Percentiles rank a stretch among this genome's conserved stretches.
These are phyloP conservation scores for Panonychus citri DNA, from an alignment of 1,140 invertebrate species.

Conservation along the genomic window DNA sequence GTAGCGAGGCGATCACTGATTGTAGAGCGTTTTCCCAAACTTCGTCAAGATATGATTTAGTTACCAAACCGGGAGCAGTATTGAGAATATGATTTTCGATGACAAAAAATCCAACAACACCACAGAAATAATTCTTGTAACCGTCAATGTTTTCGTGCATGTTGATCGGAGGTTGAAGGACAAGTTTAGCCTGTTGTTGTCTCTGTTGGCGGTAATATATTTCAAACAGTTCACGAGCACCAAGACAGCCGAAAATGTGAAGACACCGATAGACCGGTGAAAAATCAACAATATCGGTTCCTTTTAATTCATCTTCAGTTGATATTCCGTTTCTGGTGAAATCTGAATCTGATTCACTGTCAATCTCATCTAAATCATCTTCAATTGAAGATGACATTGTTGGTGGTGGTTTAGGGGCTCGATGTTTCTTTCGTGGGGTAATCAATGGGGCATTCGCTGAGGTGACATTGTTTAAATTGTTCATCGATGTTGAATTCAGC, in stretches of 20 bases:
- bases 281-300: slow-evolving; percentile 91
- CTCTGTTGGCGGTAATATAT: slow-evolving; percentile 82
- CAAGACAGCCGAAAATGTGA: slow-evolving; percentile 50
- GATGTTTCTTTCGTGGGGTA: too few relatives aligned
- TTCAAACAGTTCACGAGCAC: slow-evolving; percentile 72
- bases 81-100: slow-evolving; percentile 93
- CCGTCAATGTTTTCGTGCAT: slow-evolving; percentile 77
- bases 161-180: slow-evolving; percentile 53
- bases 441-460: too few relatives aligned
- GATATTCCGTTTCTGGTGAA: too few relatives aligned
- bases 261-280: slow-evolving; percentile 90
- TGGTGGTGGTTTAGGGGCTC: too few relatives aligned
- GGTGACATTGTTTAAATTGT: too few relatives aligned
- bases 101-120: slow-evolving; percentile 65
- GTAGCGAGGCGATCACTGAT: slow-evolving; percentile 58
- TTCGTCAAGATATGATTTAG: slow-evolving; percentile 65
- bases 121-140: slow-evolving; percentile 73
- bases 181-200: slow-evolving; percentile 72
- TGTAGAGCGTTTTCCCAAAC: slow-evolving; percentile 74
- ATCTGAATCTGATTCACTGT: too few relatives aligned
- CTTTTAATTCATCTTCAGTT: slow-evolving; percentile 52
- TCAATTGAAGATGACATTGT: too few relatives aligned
- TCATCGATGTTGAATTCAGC: too few relatives aligned
- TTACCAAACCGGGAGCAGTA: slow-evolving; percentile 75
- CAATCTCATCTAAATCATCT: not conserved